Percentiles rank a stretch among this genome's conserved stretches.
These are phyloP conservation scores for Sciurus vulgaris DNA, from an alignment of 2,797 vertebrate genomes.

Conservation along the genomic window DNA sequence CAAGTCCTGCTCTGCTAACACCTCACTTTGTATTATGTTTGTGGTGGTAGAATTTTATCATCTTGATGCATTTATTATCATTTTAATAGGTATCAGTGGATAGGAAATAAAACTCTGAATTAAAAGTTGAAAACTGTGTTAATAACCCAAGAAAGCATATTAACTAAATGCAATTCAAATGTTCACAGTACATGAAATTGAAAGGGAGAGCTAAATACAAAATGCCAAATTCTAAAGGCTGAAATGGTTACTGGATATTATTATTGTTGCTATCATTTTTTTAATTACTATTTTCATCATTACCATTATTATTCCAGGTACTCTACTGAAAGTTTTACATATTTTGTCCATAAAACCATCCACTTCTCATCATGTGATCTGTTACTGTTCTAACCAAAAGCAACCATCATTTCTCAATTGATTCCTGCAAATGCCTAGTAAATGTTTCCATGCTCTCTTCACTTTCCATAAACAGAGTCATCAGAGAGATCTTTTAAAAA, in stretches of 20 bases:
- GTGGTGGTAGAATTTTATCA: not conserved
- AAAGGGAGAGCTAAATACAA: not conserved
- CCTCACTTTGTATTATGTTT: not conserved
- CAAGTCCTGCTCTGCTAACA: not conserved
- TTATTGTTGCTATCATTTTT: not conserved
- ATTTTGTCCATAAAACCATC: not conserved
- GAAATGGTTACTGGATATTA: not conserved
- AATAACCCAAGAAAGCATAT: not conserved
- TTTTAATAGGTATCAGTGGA: not conserved
- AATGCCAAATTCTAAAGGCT: not conserved
- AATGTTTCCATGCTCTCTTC: not conserved
- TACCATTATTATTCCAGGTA: not conserved
- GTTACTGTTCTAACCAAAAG: no score
- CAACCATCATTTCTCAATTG: not conserved
- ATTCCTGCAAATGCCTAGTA: not conserved
- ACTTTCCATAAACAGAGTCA: not conserved
- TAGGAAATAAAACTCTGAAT: not conserved
- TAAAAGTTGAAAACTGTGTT: slow-evolving; percentile 12
- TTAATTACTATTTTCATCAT: not conserved
- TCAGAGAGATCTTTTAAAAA: not conserved
- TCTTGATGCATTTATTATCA: slow-evolving; percentile 20
- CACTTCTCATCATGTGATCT: not conserved
- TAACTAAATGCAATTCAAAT: not conserved
- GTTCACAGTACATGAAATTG: not conserved
- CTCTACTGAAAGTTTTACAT: not conserved